These are phyloP conservation scores for Lysiphlebus fabarum DNA, from an alignment of 1,140 invertebrate genomes.

Conservation along the genomic window DNA sequence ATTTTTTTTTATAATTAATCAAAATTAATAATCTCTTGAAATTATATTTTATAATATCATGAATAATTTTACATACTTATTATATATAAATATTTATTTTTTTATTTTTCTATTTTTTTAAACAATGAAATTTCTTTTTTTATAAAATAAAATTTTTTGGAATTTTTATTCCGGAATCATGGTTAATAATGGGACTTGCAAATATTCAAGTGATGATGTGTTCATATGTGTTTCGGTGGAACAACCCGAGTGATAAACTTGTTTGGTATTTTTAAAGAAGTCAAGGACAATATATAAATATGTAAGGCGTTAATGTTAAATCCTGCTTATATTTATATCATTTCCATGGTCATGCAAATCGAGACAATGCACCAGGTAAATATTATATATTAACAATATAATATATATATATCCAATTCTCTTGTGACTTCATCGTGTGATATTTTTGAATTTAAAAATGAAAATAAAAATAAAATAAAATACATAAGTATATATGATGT, in stretches of 20 bases:
- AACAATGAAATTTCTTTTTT: not conserved
- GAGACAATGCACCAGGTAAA: conserved; percentile 15
- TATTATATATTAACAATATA: too few relatives aligned
- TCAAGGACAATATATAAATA: conserved; percentile 14
- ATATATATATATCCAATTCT: too few relatives aligned
- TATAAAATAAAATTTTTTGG: not conserved
- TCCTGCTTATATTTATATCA: conserved; percentile 12
- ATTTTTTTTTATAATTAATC: too few relatives aligned
- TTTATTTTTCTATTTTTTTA: not conserved
- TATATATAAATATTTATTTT: not conserved
- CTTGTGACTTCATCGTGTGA: too few relatives aligned
- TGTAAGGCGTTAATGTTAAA: conserved; percentile 16
- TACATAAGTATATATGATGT: too few relatives aligned
- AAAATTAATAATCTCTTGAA: too few relatives aligned
- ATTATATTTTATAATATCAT: too few relatives aligned
- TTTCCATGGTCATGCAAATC: conserved; percentile 15
- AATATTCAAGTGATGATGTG: conserved; percentile 8
- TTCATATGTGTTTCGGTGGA: conserved; percentile 16
- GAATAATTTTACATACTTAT: not conserved
- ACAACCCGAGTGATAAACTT: not conserved
- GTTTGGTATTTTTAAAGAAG: conserved; percentile 21
- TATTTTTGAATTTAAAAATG: too few relatives aligned
- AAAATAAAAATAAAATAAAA: too few relatives aligned
- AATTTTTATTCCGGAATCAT: conserved; percentile 18
- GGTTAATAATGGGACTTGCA: conserved; percentile 2